These are phyloP conservation scores for Borostomias antarcticus DNA, from an alignment of 2,797 vertebrate genomes.

Conservation along the genomic window DNA sequence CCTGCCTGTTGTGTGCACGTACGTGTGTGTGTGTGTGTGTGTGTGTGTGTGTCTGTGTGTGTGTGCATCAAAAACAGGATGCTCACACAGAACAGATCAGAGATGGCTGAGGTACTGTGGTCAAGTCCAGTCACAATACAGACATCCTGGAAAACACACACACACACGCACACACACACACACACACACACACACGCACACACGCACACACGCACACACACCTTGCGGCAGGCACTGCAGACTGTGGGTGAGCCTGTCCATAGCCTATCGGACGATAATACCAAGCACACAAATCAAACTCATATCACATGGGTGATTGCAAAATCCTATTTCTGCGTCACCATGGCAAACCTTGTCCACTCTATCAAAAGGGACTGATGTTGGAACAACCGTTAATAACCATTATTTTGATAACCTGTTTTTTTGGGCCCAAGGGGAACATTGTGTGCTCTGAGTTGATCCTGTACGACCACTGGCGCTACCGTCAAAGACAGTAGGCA, in stretches of 20 bases:
- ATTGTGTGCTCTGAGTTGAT: too few relatives aligned
- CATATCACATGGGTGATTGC: constrained; percentile 17
- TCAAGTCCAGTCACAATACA: constrained; percentile 19
- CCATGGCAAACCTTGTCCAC: constrained; percentile 17
- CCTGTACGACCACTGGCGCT: too few relatives aligned
- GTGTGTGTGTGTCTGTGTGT: not conserved
- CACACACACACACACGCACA: not conserved
- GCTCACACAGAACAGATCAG: not conserved
- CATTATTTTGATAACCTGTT: constrained; percentile 15
- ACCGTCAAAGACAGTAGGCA: too few relatives aligned
- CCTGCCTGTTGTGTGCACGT: not conserved
- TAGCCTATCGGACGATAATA: constrained; percentile 32
- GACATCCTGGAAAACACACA: constrained; percentile 9
- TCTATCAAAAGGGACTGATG: constrained; percentile 6
- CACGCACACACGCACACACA: not conserved
- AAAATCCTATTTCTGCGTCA: constrained; percentile 29
- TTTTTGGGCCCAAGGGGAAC: too few relatives aligned
- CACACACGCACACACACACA: constrained; percentile 2
- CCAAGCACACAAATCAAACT: constrained; percentile 17
- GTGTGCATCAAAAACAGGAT: constrained; percentile 13
- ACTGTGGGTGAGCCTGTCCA: constrained; percentile 31
- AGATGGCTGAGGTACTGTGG: not conserved
- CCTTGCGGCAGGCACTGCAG: constrained; percentile 3
- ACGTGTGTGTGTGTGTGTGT: not conserved
- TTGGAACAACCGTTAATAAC: constrained; percentile 10